Conservation (phyloP, 2,888 invertebrate species). For the Cheiracanthium punctorium region DNA sequence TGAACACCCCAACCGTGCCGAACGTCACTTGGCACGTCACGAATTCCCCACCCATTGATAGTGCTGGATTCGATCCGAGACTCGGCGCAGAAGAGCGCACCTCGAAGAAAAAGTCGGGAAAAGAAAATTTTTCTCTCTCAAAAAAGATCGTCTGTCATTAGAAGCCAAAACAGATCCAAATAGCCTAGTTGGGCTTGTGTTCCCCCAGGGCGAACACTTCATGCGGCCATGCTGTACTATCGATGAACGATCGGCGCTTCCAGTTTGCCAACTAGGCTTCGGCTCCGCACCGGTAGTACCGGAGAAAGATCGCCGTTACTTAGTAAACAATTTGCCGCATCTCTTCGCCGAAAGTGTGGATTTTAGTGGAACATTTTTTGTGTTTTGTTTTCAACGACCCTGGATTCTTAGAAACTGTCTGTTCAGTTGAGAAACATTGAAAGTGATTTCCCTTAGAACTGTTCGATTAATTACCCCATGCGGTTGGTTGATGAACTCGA, state of each 20-base stretch:
- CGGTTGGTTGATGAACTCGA: slow-evolving; percentile 9
- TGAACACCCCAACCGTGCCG: not conserved
- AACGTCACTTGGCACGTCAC: slow-evolving; percentile 46
- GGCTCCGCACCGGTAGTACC: not conserved
- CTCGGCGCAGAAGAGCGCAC: slow-evolving; percentile 32
- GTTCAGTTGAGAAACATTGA: too few relatives aligned
- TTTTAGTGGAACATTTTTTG: not conserved
- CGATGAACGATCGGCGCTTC: not conserved
- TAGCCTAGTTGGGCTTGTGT: slow-evolving; percentile 43
- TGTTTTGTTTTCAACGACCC: not conserved
- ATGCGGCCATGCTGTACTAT: slow-evolving; percentile 33
- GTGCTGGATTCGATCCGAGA: slow-evolving; percentile 42
- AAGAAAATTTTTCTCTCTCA: slow-evolving; percentile 27
- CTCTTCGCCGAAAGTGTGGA: slow-evolving; percentile 24
- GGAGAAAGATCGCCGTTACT: not conserved
- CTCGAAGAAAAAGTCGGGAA: slow-evolving; percentile 46
- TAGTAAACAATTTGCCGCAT: not conserved
- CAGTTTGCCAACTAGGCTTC: slow-evolving; percentile 16
- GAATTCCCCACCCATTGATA: slow-evolving; percentile 42
- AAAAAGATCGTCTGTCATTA: slow-evolving; percentile 42
- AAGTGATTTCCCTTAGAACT: not conserved
- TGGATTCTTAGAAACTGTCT: not conserved
- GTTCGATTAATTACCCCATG: slow-evolving; percentile 13
- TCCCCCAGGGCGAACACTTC: slow-evolving; percentile 47
- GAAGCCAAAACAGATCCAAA: slow-evolving; percentile 34